Evolutionary conservation across 1,140 invertebrate genomes (phyloP).

Genomic region (Danaus plexippus): DNA sequence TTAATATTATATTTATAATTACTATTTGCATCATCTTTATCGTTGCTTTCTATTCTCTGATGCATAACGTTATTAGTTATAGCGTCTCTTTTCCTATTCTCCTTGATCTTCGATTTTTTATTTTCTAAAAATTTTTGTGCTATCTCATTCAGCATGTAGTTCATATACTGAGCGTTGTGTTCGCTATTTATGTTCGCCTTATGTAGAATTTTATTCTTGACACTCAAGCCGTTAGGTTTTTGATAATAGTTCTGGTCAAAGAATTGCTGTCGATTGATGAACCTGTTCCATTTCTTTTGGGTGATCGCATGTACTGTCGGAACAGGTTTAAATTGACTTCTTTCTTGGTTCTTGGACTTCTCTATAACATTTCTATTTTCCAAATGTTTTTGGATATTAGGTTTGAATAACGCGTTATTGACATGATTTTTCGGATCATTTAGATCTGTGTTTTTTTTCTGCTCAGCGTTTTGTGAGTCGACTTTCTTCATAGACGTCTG

Average conservation of each 20-base stretch:
- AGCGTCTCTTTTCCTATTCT: constrained; percentile 15
- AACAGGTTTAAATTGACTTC: too few species aligned
- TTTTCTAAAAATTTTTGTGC: constrained; percentile 11
- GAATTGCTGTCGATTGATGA: background rate
- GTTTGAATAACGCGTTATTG: too few species aligned
- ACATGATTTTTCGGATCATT: too few species aligned
- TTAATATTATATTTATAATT: too few species aligned
- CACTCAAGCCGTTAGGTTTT: constrained; percentile 2
- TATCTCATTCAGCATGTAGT: constrained; percentile 6
- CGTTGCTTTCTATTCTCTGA: constrained; percentile 1
- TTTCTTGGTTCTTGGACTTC: too few species aligned
- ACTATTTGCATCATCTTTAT: constrained; percentile 1
- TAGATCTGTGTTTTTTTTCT: too few species aligned
- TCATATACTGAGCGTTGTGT: constrained; percentile 19
- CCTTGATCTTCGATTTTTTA: constrained; percentile 4
- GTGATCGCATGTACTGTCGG: constrained; percentile 14
- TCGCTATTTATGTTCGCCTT: constrained; percentile 23
- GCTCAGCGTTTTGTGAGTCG: too few species aligned
- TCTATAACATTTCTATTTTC: too few species aligned
- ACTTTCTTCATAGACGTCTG: too few species aligned
- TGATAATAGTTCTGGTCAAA: too few species aligned
- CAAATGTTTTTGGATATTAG: too few species aligned
- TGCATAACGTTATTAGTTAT: background rate
- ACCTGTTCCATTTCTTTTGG: constrained; percentile 2
- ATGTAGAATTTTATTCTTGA: constrained; percentile 28